Evolutionary conservation across 1,140 invertebrate genomes (phyloP).

Genomic region (Drosophila bipectinata): DNA sequence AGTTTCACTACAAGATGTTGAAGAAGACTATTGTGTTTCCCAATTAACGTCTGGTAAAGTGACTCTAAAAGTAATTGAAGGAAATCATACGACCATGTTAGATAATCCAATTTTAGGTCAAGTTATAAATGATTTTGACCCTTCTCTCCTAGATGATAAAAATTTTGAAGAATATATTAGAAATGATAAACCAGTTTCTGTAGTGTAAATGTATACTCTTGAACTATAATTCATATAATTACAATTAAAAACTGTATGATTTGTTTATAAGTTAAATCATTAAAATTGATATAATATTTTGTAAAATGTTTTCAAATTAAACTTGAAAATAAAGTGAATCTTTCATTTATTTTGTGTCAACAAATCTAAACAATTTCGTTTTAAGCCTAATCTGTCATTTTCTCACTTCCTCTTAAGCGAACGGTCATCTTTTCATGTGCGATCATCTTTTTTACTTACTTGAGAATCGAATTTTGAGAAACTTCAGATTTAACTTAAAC

Average conservation of each 20-base stretch:
- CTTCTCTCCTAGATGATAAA: slow-evolving; percentile 71
- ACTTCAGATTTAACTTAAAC: no score
- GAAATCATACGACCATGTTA: slow-evolving; percentile 89
- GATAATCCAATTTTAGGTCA: slow-evolving; percentile 87
- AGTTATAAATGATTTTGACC: slow-evolving; percentile 86
- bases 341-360: no score
- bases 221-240: not conserved
- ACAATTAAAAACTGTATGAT: not conserved
- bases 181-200: slow-evolving; percentile 54
- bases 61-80: slow-evolving; percentile 86
- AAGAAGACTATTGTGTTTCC: slow-evolving; percentile 88
- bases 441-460: no score
- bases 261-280: not conserved
- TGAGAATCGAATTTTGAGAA: no score
- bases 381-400: no score
- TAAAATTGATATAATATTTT: not conserved
- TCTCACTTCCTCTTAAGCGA: no score
- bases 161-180: slow-evolving; percentile 73
- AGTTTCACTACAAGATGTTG: slow-evolving; percentile 83
- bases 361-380: no score
- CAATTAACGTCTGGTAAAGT: slow-evolving; percentile 85
- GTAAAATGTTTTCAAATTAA: no score
- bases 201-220: slow-evolving; percentile 32
- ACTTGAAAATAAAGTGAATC: no score
- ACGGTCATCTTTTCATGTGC: no score